These are phyloP conservation scores for Charanyca ferruginea DNA, from an alignment of 2,888 invertebrate genomes.

Conservation along the genomic window DNA sequence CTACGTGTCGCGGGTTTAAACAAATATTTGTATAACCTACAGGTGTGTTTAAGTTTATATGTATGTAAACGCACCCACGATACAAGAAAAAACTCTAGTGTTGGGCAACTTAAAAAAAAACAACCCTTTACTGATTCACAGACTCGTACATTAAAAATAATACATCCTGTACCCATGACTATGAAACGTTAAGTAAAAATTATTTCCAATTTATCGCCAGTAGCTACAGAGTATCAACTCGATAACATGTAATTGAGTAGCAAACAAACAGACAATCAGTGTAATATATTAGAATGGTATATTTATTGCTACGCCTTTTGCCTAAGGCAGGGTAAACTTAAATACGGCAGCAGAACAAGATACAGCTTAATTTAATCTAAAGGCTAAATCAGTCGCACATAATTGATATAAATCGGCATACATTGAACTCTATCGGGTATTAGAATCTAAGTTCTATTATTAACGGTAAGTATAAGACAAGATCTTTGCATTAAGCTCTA, in stretches of 20 bases:
- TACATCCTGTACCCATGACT: background rate
- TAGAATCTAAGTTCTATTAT: conserved; percentile 44
- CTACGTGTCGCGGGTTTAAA: too few relatives aligned
- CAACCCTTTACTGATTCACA: too few relatives aligned
- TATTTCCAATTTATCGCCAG: background rate
- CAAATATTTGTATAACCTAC: too few relatives aligned
- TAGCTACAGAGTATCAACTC: background rate
- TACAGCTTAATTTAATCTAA: conserved; percentile 50
- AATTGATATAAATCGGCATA: conserved; percentile 61
- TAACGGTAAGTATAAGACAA: conserved; percentile 42
- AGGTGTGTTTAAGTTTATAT: too few relatives aligned
- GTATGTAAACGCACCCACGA: too few relatives aligned
- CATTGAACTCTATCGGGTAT: conserved; percentile 40
- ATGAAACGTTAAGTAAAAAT: background rate
- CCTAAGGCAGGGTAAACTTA: conserved; percentile 46
- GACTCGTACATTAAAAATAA: too few relatives aligned
- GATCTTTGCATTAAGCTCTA: conserved; percentile 49
- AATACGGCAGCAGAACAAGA: conserved; percentile 44
- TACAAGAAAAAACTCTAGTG: too few relatives aligned
- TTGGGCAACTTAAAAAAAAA: too few relatives aligned
- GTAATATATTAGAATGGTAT: conserved; percentile 39
- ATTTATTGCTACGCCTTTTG: conserved; percentile 41
- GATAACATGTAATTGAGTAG: conserved; percentile 31
- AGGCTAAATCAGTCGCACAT: conserved; percentile 49
- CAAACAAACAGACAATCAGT: conserved; percentile 32